Conservation (phyloP, 2,113 vertebrate species). For the Egretta garzetta region DNA sequence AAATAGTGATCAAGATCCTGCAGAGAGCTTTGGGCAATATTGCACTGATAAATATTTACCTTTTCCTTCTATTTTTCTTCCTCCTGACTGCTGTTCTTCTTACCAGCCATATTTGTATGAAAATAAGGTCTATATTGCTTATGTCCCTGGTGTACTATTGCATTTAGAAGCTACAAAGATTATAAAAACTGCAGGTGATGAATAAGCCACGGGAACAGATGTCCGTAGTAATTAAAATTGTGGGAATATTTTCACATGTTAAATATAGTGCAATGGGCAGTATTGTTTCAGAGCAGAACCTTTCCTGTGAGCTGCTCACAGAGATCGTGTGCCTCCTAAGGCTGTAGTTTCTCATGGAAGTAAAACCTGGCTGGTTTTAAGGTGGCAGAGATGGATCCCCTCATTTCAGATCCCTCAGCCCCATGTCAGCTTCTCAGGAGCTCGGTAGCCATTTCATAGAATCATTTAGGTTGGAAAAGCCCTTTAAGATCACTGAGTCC, state of each 20-base stretch:
- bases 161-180: background rate
- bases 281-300: background rate
- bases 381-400: background rate
- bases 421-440: background rate
- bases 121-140: background rate
- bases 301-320: background rate
- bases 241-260: background rate
- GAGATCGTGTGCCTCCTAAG: background rate
- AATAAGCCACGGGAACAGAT: background rate
- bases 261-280: background rate
- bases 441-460: background rate
- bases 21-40: background rate
- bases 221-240: background rate
- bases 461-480: too few species aligned
- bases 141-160: background rate
- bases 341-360: background rate
- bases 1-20: background rate
- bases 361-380: background rate
- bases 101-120: background rate
- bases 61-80: background rate
- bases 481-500: too few species aligned
- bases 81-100: background rate
- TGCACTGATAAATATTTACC: background rate
- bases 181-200: background rate
- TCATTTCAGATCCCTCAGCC: background rate